Evolutionary conservation across 2,888 invertebrate species (phyloP), one percentile per base, ranked within the genome.

Genomic region (Dastarcus helophoroides): DNA sequence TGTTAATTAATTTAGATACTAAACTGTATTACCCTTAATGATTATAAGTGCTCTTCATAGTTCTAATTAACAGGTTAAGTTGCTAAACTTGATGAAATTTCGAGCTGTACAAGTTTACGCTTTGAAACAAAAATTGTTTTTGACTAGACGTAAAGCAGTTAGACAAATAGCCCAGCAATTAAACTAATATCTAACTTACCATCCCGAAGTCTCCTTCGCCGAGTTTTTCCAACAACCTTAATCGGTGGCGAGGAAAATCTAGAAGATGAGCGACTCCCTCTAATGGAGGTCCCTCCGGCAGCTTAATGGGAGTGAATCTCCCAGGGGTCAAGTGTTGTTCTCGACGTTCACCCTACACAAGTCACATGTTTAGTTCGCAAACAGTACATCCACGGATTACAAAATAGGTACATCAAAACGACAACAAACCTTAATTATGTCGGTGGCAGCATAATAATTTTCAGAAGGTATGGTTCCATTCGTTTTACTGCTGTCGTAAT

Each of bases 131-230:
- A n/a, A n/a, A n/a, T n/a, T n/a, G n/a, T n/a, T n/a, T n/a, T n/a
- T n/a, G n/a, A n/a, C n/a, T n/a, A n/a, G n/a, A n/a, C n/a, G n/a
- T n/a, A n/a, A n/a, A n/a, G n/a, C n/a, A n/a, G n/a, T n/a, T n/a
- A n/a, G n/a, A n/a, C n/a, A n/a, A n/a, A n/a, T n/a, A n/a, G n/a
- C n/a, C n/a, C n/a, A n/a, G n/a, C n/a, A n/a, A n/a, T n/a, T n/a
- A n/a, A n/a, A n/a, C n/a, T n/a, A n/a, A n/a, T n/a, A n/a, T n/a
- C 6, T 7, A 23, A 65, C 73, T 73, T 56, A 86, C 88, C 72
- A 79, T 80, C 54, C 88, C 88, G 58, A 85, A 86, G 44, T 81
- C 78, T 42, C 88, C 88, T 62, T 86, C 86, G 38, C 88, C 89
- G 29, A 89, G 72, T 57, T 84, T 85, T 58, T 86, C 82, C 39